A percentile compares a stretch with the other conserved stretches of the same genome.
Conservation (phyloP, 2,113 vertebrate species). For the Antennarius striatus region DNA sequence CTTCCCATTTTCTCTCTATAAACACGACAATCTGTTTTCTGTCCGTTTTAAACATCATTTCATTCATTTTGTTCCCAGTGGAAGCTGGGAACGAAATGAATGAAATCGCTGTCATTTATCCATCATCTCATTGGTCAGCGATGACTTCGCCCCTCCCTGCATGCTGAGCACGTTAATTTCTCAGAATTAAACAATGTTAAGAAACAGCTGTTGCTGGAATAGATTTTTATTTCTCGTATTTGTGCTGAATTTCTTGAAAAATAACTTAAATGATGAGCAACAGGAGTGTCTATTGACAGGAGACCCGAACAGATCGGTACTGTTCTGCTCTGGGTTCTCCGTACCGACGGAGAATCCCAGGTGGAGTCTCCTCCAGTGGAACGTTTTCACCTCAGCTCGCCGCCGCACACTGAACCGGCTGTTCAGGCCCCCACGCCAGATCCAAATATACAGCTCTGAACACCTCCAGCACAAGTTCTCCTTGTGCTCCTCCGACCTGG, state of each 20-base stretch:
- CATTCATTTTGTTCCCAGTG: neutral
- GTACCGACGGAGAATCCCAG: constrained; percentile 10
- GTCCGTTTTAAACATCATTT: neutral
- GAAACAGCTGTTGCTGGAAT: no score
- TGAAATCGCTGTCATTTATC: no score
- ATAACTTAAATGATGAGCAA: neutral
- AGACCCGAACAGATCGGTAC: constrained; percentile 1
- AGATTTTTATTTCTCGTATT: no score
- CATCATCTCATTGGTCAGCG: no score
- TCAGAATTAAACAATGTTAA: no score
- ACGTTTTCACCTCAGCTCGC: constrained; percentile 38
- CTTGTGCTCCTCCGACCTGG: constrained; percentile 48
- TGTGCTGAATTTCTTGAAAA: neutral
- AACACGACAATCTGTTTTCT: neutral
- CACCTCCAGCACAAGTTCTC: constrained; percentile 61
- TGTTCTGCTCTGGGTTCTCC: no score
- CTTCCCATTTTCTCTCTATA: neutral
- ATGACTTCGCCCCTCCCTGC: no score
- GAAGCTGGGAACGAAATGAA: no score
- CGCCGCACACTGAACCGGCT: constrained; percentile 63
- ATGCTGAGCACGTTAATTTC: no score
- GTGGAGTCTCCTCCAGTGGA: constrained; percentile 45
- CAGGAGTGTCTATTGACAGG: neutral
- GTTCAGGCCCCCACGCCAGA: constrained; percentile 43
- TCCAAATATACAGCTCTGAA: constrained; percentile 64